Conservation (phyloP, 2,113 vertebrate genomes). For the human region GRCh38 chr4:3397001-3397500, state of each 20-base stretch:
- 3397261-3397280: rapidly evolving
- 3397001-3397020: not conserved
- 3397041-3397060: not conserved
- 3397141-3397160: not conserved
- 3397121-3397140: not conserved
- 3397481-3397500: rapidly evolving
- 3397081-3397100: not conserved
- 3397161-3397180: rapidly evolving
- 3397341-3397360: not conserved
- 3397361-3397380: rapidly evolving
- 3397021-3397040: not conserved
- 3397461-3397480: not conserved
- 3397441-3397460: not conserved
- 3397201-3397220: not conserved
- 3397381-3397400: not conserved
- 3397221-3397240: not conserved
- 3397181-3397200: not conserved
- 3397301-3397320: rapidly evolving
- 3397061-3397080: not conserved
- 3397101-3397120: not conserved
- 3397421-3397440: not conserved
- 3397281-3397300: not conserved
- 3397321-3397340: not conserved
- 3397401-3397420: not conserved
- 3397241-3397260: not conserved